Evolutionary conservation across 2,797 vertebrate genomes (phyloP), one percentile per base, ranked within the genome.

Genomic region (Sarcophilus harrisii): DNA sequence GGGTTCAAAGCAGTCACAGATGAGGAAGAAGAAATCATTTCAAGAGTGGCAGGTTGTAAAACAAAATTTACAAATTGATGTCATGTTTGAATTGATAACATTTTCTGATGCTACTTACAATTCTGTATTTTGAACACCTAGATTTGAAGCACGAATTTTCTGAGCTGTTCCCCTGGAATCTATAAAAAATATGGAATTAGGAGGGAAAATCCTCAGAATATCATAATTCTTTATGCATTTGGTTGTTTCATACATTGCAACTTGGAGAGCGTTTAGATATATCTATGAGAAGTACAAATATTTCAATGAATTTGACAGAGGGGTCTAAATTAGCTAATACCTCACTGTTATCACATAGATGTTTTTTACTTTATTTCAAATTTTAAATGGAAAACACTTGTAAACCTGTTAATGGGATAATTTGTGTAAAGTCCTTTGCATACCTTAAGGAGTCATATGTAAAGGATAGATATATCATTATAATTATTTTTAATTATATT

Each of bases 41-140:
- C 81, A 57, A 28, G 54, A 29, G 38, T 73, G 90, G 9, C 10
- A 95, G 30, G 89, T 90, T 92, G 94, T 91, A 92, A 30, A 94
- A 89, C 30, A 62, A 1, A 45, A 62, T 18, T 90, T 93, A 91
- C 21, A 95, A 87, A 57, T 14, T 59, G 57, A 11, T 11, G 91
- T 9, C 49, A 58, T 73, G 4, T 54, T 29, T 90, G 30, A 8
- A 49, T 12, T 58, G 49, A 57, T 57, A 95, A 13, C 14, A 45
- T 55, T 66, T 4, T 10, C 0, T 16, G 18, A 28, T 81, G 24
- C 38, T 90, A 87, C 45, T 81, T 62, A 9, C 5, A 49, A 21
- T 29, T 55, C 90, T 91, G n/a, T 62, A 49, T 90, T 94, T 93
- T 90, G 14, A 93, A 30, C n/a, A 2, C 18, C 21, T 81, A 9